phyloP scores from a whole-genome alignment of 2,888 invertebrate genomes.

The Rhopalosiphum nymphaeae region DNA sequence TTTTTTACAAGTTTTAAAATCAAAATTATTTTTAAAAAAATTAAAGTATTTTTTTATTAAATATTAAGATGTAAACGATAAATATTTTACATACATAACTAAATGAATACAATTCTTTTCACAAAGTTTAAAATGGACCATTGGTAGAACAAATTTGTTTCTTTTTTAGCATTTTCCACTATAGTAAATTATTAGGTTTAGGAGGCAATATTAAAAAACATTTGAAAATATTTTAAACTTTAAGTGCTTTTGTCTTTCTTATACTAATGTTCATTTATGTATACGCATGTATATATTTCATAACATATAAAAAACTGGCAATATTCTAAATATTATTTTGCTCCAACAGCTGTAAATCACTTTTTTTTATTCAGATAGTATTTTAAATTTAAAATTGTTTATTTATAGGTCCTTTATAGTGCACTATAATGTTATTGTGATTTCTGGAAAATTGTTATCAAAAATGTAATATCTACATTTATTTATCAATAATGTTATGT shows the following conservation, averaged over 20 bases:
- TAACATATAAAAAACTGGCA: too few relatives aligned
- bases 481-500: too few relatives aligned
- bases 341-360: not conserved
- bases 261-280: not conserved
- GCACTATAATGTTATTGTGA: not conserved
- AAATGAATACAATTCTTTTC: not conserved
- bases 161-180: not conserved
- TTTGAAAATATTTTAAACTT: not conserved
- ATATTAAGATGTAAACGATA: not conserved
- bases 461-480: not conserved
- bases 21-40: too few relatives aligned
- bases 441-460: accelerated
- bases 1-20: too few relatives aligned
- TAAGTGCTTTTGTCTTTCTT: not conserved
- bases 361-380: not conserved
- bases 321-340: not conserved
- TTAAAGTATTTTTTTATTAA: too few relatives aligned
- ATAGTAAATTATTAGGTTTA: not conserved
- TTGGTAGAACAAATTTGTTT: not conserved
- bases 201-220: not conserved
- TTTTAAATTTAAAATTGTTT: not conserved
- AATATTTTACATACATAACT: not conserved
- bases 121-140: too few relatives aligned
- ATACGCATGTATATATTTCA: not conserved
- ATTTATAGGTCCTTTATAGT: too few relatives aligned